Conservation (phyloP, 2,113 vertebrate genomes). For the Aspiorhynchus laticeps region DNA sequence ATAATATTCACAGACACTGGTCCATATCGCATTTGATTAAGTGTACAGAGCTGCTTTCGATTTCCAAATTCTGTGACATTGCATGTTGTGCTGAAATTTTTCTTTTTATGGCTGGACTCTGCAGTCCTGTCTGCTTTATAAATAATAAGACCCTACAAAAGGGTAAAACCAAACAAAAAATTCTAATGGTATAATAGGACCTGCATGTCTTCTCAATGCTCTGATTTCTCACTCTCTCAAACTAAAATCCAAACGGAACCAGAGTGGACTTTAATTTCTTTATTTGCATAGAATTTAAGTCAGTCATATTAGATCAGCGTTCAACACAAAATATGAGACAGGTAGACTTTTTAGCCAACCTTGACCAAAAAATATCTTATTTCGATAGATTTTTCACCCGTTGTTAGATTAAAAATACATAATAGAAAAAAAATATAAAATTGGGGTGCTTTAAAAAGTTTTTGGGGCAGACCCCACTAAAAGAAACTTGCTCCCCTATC, state of each 20-base stretch:
- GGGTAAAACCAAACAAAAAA: not conserved
- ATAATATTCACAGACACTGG: too few species aligned
- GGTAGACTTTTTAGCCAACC: not conserved
- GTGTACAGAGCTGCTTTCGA: too few species aligned
- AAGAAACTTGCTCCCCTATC: not conserved
- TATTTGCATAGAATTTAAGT: not conserved
- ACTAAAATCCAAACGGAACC: not conserved
- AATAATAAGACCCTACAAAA: not conserved
- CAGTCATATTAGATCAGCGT: not conserved
- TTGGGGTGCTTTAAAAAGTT: not conserved
- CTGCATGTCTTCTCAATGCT: not conserved
- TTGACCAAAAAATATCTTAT: not conserved
- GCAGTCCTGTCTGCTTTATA: not conserved
- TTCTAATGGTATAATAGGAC: not conserved
- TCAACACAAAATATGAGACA: not conserved
- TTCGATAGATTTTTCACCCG: not conserved
- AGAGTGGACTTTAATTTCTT: not conserved
- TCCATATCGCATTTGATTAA: too few species aligned
- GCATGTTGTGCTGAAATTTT: not conserved
- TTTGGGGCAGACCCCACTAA: not conserved
- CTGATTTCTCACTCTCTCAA: not conserved
- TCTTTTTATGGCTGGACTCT: not conserved
- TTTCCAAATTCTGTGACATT: too few species aligned
- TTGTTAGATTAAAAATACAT: not conserved
- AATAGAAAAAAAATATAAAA: not conserved